phyloP scores from a whole-genome alignment of 2,888 invertebrate genomes.

The Notodonta dromedarius region DNA sequence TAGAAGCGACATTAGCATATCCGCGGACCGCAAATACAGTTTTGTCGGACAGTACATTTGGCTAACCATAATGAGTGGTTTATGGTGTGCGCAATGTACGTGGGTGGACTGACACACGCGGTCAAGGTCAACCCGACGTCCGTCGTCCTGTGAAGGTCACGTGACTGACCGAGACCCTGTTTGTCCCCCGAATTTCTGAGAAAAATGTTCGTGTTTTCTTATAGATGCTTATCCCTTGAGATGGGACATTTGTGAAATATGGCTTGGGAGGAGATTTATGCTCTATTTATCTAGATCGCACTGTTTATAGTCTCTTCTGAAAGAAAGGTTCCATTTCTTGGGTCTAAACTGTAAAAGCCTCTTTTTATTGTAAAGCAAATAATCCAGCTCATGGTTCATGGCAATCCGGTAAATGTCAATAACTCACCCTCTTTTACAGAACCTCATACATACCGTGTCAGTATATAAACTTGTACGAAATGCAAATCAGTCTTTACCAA shows the following conservation, averaged over 20 bases:
- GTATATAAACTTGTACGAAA: too few species aligned
- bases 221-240: slow-evolving; percentile 28
- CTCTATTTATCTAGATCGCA: slow-evolving; percentile 15
- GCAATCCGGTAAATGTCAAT: too few species aligned
- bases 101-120: slow-evolving; percentile 49
- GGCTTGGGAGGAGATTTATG: slow-evolving; percentile 17
- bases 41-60: slow-evolving; percentile 36
- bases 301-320: slow-evolving; percentile 12
- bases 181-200: slow-evolving; percentile 32
- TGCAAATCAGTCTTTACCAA: too few species aligned
- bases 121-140: slow-evolving; percentile 49
- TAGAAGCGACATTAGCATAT: slow-evolving; percentile 22
- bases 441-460: too few species aligned
- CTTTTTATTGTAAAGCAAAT: not conserved
- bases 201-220: slow-evolving; percentile 24
- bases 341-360: not conserved
- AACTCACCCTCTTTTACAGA: too few species aligned
- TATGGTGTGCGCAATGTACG: slow-evolving; percentile 44
- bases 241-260: slow-evolving; percentile 26
- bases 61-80: slow-evolving; percentile 41
- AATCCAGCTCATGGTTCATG: not conserved
- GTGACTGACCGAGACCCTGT: slow-evolving; percentile 33
- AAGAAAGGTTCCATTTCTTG: slow-evolving; percentile 9
- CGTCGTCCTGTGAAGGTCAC: slow-evolving; percentile 48
- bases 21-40: slow-evolving; percentile 31